Evolutionary conservation across 2,797 vertebrate genomes (phyloP).

Genomic region (Lemur catta): DNA sequence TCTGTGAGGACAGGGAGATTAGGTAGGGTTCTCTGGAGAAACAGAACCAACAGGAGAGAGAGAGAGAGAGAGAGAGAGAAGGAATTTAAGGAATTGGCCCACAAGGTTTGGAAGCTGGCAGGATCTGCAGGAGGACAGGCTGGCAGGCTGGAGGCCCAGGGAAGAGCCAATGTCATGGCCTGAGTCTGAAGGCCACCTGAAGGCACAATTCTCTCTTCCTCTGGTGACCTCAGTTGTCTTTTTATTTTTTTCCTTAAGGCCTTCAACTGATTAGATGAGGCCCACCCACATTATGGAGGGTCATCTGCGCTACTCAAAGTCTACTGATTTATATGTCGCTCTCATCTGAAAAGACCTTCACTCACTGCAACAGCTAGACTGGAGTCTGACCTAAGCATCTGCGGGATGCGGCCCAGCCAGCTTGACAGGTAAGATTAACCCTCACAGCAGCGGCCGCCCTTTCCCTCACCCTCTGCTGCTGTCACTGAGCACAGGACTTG

Average conservation of each 20-base stretch:
- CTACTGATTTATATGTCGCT: not conserved
- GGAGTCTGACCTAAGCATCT: not conserved
- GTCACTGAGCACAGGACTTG: not conserved
- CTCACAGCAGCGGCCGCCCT: not conserved
- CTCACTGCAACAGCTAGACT: not conserved
- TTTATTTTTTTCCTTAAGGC: not conserved
- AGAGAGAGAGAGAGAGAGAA: no score
- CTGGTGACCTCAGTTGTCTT: not conserved
- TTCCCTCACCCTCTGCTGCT: not conserved
- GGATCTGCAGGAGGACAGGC: not conserved
- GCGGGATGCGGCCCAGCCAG: not conserved
- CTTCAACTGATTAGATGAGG: not conserved
- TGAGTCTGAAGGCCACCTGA: not conserved
- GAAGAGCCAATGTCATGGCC: no score
- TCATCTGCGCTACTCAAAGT: not conserved
- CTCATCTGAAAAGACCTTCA: not conserved
- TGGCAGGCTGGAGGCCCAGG: not conserved
- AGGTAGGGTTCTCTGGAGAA: not conserved
- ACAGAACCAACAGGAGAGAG: not conserved
- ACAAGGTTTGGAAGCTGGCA: no score
- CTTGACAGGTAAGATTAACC: accelerated
- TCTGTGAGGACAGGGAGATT: no score
- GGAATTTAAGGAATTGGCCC: no score
- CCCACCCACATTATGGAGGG: not conserved
- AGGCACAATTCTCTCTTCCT: not conserved